Base-by-base conservation (phyloP, 2,797 vertebrate genomes). In the Orestias chungarensis region DNA sequence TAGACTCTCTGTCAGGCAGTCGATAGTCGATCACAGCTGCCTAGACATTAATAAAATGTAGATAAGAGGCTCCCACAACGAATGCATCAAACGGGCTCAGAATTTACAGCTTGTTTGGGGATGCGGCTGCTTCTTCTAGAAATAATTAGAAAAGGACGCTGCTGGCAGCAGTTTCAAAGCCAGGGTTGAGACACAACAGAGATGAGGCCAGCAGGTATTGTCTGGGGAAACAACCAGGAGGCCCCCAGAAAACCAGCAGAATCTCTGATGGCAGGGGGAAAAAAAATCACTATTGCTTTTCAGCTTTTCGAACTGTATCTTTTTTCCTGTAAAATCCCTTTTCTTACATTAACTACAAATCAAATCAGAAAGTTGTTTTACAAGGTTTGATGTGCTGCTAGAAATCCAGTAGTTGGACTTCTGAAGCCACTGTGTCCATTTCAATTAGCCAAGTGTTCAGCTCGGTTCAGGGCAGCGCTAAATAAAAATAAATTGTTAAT, bases 221-320 rank as follows among this genome's bases (percentile, higher is more conserved):
- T 54, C 31, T 42, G n/a, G 6, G n/a, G 55, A 42, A 42, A 54
- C 66, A 54, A 55, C n/a, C 27, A 40, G 66, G 43, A 68, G 17
- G 35, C 2, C 25, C 66, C 66, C 54, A 25, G 49, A 68, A 50
- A 68, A 25, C 8, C 66, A 42, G 66, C 35, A 54, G 2, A 66
- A 20, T 40, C 2, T 6, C 66, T 12, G 29, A 54, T 54, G 66
- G 27, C 66, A 62, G 49, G 12, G 17, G 9, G 11, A 29, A 23
- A 33, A 40, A 25, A 10, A 40, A 52, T n/a, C 15, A n/a, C 11
- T 49, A 25, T 27, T 27, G 42, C 4, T 15, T 29, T 17, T 29
- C 15, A 14, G 14, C 14, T 17, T 29, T 54, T 54, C 29, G 27
- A 29, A 8, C 23, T 27, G 25, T 15, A 29, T 43, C 61, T 25